Base-by-base conservation (phyloP, 2,797 vertebrate species). In the Microctenopoma stevenorrisi region DNA sequence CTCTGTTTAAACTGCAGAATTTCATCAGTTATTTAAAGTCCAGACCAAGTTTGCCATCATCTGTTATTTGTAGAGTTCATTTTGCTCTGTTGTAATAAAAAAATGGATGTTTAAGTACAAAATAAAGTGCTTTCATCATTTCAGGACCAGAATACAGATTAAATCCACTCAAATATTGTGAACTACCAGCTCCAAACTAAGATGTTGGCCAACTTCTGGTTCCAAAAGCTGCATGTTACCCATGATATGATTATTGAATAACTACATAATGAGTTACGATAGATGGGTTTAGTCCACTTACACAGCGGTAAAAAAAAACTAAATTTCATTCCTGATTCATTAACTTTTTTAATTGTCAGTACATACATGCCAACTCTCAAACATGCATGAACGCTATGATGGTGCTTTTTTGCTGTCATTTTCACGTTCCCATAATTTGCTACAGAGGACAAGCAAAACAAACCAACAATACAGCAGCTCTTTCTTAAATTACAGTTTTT, bases 31-130 rank as follows among this genome's bases (percentile, higher is more conserved):
- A 68, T 77, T 74, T 56, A 54, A 78, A 72, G 75, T 77, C 72
- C 72, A 82, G 75, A 79, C 72, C 72, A 82, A 83, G 77, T 86
- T 88, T 80, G 77, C 76, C 76, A 81, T 74, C 75, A 67, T 81
- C 68, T 60, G 1, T 16, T 55, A 46, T 49, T 53, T 49, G n/a
- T 74, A 37, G 46, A 79, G 55, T 53, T 40, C 33, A 59, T 26
- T 5, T 43, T 14, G 8, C 42, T 37, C 68, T 4, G 2, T 58
- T 11, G 49, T 13, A 25, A 22, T 48, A 4, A 56, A 30, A 47
- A 8, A 43, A n/a, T 49, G 11, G 28, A 38, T 44, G 14, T 49
- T 50, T 2, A 26, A 38, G n/a, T 49, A 40, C 13, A 30, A n/a
- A 37, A 28, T 3, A 43, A 49, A 51, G 72, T 12, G 5, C 18